phyloP scores from a whole-genome alignment of 1,140 invertebrate species.

The Agrypnia vestita region DNA sequence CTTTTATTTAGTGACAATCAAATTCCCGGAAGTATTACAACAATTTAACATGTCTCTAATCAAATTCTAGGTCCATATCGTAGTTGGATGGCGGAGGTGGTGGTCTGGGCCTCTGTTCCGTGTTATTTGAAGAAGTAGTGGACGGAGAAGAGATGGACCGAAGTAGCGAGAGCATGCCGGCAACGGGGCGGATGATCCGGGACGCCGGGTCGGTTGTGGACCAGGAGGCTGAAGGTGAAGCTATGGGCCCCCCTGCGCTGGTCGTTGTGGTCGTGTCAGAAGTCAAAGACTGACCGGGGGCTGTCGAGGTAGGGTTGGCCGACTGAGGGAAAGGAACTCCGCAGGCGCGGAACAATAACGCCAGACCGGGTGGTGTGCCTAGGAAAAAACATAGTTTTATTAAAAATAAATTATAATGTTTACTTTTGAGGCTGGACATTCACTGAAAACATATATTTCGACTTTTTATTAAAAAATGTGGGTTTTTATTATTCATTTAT shows the following conservation, averaged over 20 bases:
- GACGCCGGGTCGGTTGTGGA: neutral
- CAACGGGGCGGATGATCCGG: constrained; percentile 21
- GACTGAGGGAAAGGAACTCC: constrained; percentile 17
- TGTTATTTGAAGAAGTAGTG: constrained; percentile 14
- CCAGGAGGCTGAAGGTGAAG: neutral
- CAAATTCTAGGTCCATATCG: constrained; percentile 58
- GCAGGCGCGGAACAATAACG: constrained; percentile 50
- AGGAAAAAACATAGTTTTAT: constrained; percentile 10
- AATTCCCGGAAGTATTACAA: neutral
- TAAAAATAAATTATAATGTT: neutral
- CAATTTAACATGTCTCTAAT: constrained; percentile 8
- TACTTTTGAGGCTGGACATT: too few relatives aligned
- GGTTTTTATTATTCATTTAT: too few relatives aligned
- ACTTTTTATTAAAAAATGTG: too few relatives aligned
- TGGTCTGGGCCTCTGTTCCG: constrained; percentile 30
- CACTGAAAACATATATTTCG: too few relatives aligned
- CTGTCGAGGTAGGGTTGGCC: neutral
- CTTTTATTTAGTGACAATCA: neutral
- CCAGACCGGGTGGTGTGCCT: constrained; percentile 28
- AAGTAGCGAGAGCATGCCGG: constrained; percentile 36
- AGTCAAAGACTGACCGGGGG: neutral
- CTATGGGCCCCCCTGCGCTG: neutral
- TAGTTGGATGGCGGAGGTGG: constrained; percentile 52
- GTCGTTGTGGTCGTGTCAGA: neutral
- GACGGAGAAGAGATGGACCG: constrained; percentile 33